phyloP scores from a whole-genome alignment of 2,797 vertebrate genomes.

The Falco rusticolus region DNA sequence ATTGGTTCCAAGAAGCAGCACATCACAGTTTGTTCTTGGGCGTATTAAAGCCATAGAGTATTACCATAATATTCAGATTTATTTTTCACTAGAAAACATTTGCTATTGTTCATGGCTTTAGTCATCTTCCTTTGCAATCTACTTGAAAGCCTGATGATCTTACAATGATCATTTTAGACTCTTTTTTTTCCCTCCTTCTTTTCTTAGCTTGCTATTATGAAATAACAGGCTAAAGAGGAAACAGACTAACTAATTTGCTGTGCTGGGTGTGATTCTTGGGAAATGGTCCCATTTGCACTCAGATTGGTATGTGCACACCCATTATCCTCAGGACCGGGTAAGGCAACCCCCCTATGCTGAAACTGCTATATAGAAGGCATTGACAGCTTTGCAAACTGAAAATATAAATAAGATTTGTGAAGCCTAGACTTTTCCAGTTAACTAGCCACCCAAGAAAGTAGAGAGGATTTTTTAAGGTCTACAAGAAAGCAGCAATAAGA shows the following conservation, averaged over 20 bases:
- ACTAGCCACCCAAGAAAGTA: background rate
- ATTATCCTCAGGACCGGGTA: background rate
- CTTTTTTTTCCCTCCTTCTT: background rate
- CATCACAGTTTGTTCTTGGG: background rate
- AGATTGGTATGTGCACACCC: background rate
- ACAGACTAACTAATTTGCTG: background rate
- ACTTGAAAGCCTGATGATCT: background rate
- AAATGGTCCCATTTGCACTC: background rate
- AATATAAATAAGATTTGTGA: background rate
- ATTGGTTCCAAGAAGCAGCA: slow-evolving; percentile 5
- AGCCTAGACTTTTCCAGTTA: background rate
- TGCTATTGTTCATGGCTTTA: background rate
- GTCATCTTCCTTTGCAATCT: background rate
- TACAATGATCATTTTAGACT: background rate
- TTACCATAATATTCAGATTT: background rate
- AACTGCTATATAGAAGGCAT: background rate
- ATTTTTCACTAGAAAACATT: background rate
- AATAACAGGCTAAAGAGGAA: background rate
- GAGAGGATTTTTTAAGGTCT: background rate
- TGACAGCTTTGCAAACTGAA: background rate
- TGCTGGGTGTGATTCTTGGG: background rate
- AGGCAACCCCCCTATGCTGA: background rate
- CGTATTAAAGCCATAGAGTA: background rate
- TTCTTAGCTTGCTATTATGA: background rate
- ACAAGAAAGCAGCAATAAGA: background rate